A percentile compares a stretch with the other conserved stretches of the same genome.
Conservation (phyloP, 1,140 invertebrate species). For the Zaprionus capensis region DNA sequence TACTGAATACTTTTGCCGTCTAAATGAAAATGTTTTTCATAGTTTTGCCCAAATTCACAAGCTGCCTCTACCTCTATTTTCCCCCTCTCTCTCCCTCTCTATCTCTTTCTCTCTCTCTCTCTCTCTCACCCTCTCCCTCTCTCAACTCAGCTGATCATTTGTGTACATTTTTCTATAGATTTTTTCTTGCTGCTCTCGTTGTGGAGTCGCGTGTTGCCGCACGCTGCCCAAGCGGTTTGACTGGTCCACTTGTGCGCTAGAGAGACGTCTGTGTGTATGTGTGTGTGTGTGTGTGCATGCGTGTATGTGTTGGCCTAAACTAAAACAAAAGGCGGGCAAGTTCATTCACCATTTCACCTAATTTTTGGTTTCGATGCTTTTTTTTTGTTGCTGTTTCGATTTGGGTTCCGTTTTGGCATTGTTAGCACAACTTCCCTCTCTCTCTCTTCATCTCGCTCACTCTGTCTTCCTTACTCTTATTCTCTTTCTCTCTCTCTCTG, state of each 20-base stretch:
- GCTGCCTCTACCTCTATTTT: not conserved
- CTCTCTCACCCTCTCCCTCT: not conserved
- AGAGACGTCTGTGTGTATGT: slow-evolving; percentile 10
- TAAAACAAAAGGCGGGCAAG: slow-evolving; percentile 49
- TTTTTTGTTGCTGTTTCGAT: slow-evolving; percentile 33
- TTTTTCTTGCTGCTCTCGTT: slow-evolving; percentile 61
- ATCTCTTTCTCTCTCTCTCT: not conserved
- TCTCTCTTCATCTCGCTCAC: not conserved
- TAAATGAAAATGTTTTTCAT: slow-evolving; percentile 34
- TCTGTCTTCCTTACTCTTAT: too few species aligned
- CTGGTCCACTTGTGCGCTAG: slow-evolving; percentile 58
- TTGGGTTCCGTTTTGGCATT: slow-evolving; percentile 42
- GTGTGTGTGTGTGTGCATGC: not conserved
- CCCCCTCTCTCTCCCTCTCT: not conserved
- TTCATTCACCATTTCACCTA: slow-evolving; percentile 80
- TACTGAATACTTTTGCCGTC: not conserved
- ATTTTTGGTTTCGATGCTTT: slow-evolving; percentile 62
- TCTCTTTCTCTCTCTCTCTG: not conserved
- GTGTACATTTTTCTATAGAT: slow-evolving; percentile 37
- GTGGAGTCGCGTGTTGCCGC: slow-evolving; percentile 55
- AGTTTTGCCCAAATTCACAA: slow-evolving; percentile 1
- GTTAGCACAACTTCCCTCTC: not conserved
- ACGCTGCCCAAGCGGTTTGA: slow-evolving; percentile 60
- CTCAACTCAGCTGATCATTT: slow-evolving; percentile 44
- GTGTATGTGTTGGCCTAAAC: slow-evolving; percentile 35